Evolutionary conservation across 2,888 invertebrate genomes (phyloP), one percentile per base, ranked within the genome.

Genomic region (Phaedon cochleariae): DNA sequence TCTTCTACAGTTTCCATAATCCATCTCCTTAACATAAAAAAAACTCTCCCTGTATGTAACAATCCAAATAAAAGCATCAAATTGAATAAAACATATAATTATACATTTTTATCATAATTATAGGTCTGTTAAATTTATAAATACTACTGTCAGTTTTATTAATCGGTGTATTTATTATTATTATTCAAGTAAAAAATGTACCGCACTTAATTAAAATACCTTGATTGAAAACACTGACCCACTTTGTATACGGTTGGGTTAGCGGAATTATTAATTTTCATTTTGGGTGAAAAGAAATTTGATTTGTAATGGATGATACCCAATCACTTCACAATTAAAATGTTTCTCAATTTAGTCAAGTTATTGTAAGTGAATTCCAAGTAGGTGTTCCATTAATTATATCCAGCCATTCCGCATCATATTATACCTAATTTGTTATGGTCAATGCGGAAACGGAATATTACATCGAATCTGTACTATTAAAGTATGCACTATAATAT

Each of bases 371-470:
- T 41, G 41, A 41, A 41, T 41, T 41, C 15, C 12, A 41, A 41
- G 41, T 41, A 2, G 41, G 41, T 15, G 3, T 15, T 41, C n/a
- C 15, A 15, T 41, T 41, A 41, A 41, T 41, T 41, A 41, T 41
- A 9, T 41, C 41, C 15, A n/a, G 15, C 41, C 15, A 15, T 41
- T 15, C 41, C 15, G n/a, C 7, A 41, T 41, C 57, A 57, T 57
- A 26, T 45, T 46, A 45, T 45, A 57, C 46, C 46, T 29, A 26
- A 57, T 57, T 57, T 57, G 57, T 57, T 45, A 57, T 37, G 57
- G 46, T 57, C 57, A 26, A 57, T 57, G 57, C 57, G 57, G 57
- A 57, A 57, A 45, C 46, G 45, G 22, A 37, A 21, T 57, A 57
- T 26, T 41, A 26, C 45, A 45, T 4, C 41, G 41, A 41, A 41